phyloP scores from a whole-genome alignment of 23 tunicate genomes.

The Trididemnum nubilum region DNA sequence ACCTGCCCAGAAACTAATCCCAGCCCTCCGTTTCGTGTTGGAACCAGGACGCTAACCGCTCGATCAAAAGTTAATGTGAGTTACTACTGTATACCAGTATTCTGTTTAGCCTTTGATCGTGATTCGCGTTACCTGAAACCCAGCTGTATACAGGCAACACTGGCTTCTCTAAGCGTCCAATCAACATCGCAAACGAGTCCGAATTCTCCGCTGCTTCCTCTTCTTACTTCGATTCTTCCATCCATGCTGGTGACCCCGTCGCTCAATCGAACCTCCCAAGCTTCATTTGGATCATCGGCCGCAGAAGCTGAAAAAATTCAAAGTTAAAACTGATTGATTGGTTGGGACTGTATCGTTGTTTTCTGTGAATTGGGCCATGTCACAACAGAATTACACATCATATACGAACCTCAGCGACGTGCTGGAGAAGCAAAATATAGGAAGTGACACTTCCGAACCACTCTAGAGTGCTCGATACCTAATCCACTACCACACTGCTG shows the following conservation, averaged over 20 bases:
- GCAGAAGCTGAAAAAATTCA: not conserved
- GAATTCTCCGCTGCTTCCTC: slow-evolving; percentile 24
- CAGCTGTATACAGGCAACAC: slow-evolving; percentile 85
- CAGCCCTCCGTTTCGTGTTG: too few relatives aligned
- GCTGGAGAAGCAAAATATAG: not conserved
- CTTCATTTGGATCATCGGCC: not conserved
- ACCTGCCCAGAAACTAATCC: too few relatives aligned
- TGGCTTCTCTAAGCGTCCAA: slow-evolving; percentile 78
- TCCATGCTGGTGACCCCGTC: slow-evolving; percentile 11
- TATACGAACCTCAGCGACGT: not conserved
- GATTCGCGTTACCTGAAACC: slow-evolving; percentile 64
- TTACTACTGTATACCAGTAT: too few relatives aligned
- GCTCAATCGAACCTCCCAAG: slow-evolving; percentile 3
- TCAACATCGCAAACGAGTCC: slow-evolving; percentile 79
- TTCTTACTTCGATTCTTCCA: slow-evolving; percentile 36
- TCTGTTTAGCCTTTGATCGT: too few relatives aligned
- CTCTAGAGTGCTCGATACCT: too few relatives aligned
- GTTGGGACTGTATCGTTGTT: too few relatives aligned
- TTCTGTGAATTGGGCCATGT: too few relatives aligned
- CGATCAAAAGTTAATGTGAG: too few relatives aligned
- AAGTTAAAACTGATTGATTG: not conserved
- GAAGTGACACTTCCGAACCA: too few relatives aligned
- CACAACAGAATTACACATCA: too few relatives aligned
- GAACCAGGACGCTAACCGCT: too few relatives aligned
- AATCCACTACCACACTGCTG: too few relatives aligned